Conservation (phyloP, 2,888 invertebrate species). For the Leptopilina syphax region DNA sequence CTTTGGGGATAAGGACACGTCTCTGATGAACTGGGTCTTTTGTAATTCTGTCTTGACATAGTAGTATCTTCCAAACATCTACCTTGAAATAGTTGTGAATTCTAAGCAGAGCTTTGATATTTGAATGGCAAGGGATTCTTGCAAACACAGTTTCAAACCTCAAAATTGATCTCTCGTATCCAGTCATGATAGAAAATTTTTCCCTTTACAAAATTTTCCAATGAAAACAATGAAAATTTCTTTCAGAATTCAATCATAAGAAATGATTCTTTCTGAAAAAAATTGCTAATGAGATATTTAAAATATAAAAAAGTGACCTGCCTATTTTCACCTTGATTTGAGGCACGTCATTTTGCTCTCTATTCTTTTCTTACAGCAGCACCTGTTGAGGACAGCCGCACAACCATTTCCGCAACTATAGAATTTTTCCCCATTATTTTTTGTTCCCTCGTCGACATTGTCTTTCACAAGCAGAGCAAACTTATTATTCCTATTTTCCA, state of each 20-base stretch:
- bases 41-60: conserved; percentile 11
- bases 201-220: too few relatives aligned
- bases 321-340: background rate
- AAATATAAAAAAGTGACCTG: background rate
- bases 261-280: too few relatives aligned
- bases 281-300: background rate
- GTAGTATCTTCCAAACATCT: background rate
- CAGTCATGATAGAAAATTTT: too few relatives aligned
- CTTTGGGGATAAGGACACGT: conserved; percentile 44
- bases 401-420: conserved; percentile 53
- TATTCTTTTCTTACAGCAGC: conserved; percentile 46
- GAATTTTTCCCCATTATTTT: conserved; percentile 29
- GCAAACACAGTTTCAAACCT: conserved; percentile 51
- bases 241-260: too few relatives aligned
- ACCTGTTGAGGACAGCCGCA: conserved; percentile 44
- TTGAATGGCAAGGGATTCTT: conserved; percentile 47
- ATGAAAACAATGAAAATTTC: too few relatives aligned
- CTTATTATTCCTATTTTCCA: background rate
- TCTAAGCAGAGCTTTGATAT: conserved; percentile 15
- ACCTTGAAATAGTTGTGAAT: conserved; percentile 18
- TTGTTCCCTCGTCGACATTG: background rate
- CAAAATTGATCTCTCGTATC: conserved; percentile 18
- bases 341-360: conserved; percentile 22
- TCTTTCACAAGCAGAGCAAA: conserved; percentile 1
- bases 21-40: conserved; percentile 21